phyloP scores from a whole-genome alignment of 2,113 vertebrate genomes.

The Lanius ludovicianus region DNA sequence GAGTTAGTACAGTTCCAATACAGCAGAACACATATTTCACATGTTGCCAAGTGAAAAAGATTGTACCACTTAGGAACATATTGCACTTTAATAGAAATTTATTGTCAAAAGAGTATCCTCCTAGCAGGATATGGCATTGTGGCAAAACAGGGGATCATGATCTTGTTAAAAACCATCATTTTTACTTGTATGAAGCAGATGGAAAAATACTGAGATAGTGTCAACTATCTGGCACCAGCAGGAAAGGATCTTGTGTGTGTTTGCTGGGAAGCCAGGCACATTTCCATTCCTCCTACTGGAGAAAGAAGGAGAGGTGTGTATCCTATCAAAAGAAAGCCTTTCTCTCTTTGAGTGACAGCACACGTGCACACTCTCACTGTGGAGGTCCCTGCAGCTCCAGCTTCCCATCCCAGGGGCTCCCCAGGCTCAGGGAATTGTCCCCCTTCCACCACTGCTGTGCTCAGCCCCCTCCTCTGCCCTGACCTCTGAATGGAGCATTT shows the following conservation, averaged over 20 bases:
- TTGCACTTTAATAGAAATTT: conserved; percentile 12
- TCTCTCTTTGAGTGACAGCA: background rate
- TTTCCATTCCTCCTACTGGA: background rate
- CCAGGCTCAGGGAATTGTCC: background rate
- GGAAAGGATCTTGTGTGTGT: background rate
- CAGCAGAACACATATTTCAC: background rate
- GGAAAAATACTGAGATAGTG: background rate
- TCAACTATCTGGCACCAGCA: background rate
- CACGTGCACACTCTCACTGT: accelerated
- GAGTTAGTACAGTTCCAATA: background rate
- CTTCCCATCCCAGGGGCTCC: background rate
- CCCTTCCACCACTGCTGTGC: accelerated
- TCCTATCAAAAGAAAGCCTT: background rate
- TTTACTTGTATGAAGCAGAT: background rate
- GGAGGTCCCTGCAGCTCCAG: background rate
- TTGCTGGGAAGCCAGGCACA: background rate
- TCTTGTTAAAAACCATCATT: background rate
- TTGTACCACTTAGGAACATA: background rate
- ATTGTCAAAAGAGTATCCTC: background rate
- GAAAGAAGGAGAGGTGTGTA: background rate
- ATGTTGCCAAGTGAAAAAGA: background rate
- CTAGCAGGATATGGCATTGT: background rate
- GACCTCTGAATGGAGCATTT: background rate
- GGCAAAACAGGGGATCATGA: background rate
- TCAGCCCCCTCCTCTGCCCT: background rate